These are phyloP conservation scores for Nomada ruficornis DNA, from an alignment of 2,888 invertebrate genomes.

Conservation along the genomic window DNA sequence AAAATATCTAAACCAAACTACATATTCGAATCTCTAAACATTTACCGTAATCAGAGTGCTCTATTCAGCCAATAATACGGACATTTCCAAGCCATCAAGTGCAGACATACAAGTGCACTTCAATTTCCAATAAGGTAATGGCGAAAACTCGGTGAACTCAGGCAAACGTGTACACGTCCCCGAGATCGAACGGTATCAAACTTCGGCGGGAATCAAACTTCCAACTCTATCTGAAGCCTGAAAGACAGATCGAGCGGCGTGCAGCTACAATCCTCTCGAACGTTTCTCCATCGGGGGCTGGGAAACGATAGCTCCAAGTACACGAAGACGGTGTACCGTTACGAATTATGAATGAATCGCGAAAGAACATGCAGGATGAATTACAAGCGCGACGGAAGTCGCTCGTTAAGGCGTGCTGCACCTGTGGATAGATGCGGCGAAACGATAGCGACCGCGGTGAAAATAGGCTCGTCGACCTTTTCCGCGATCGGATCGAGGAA, in stretches of 20 bases:
- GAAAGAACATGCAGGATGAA: conserved; percentile 51
- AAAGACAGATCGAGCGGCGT: neutral
- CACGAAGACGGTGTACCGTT: conserved; percentile 50
- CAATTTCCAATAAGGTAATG: neutral
- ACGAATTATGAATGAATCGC: conserved; percentile 63
- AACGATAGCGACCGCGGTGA: conserved; percentile 70
- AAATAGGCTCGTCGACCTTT: conserved; percentile 55
- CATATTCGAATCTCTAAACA: neutral
- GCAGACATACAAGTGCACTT: neutral
- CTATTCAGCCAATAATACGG: neutral
- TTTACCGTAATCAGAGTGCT: neutral
- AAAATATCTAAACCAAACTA: neutral
- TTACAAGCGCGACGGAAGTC: conserved; percentile 66
- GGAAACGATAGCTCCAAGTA: neutral
- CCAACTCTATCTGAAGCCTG: neutral
- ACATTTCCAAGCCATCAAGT: neutral
- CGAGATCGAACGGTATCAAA: neutral
- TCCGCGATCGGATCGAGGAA: conserved; percentile 30
- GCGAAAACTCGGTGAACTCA: no score
- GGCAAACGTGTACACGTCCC: no score
- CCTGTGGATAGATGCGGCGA: conserved; percentile 58
- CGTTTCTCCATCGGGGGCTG: no score
- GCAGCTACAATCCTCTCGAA: neutral
- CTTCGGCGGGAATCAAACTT: neutral
- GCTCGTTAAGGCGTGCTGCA: conserved; percentile 63